Percentiles rank a stretch among this genome's conserved stretches.
Conservation (phyloP, 2,113 vertebrate genomes). For the Cisticola juncidis region DNA sequence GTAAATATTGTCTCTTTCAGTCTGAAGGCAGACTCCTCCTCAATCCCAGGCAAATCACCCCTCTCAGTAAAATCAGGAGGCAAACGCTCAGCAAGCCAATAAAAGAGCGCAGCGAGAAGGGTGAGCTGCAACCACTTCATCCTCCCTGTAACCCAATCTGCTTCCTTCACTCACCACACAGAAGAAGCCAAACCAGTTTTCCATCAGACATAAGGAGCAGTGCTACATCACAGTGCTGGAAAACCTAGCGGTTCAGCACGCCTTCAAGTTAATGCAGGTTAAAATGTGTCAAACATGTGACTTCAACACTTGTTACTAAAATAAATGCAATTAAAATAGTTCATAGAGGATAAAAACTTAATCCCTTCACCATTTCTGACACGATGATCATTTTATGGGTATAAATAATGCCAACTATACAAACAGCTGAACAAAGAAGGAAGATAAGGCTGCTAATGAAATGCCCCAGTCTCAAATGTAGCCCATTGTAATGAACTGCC, state of each 20-base stretch:
- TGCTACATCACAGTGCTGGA: not conserved
- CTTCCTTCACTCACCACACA: not conserved
- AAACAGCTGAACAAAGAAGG: not conserved
- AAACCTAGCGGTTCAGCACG: not conserved
- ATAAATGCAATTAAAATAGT: not conserved
- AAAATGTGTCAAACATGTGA: not conserved
- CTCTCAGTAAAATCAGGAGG: not conserved
- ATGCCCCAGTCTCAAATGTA: not conserved
- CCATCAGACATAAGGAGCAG: not conserved
- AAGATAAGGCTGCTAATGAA: constrained; percentile 9
- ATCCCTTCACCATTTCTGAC: not conserved
- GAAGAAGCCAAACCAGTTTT: not conserved
- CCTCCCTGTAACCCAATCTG: not conserved
- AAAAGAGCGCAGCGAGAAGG: not conserved
- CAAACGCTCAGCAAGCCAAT: not conserved
- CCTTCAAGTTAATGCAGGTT: not conserved
- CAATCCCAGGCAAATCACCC: not conserved
- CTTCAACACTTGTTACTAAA: not conserved
- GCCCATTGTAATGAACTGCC: not conserved
- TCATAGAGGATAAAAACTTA: not conserved
- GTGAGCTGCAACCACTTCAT: not conserved
- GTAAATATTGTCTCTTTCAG: not conserved
- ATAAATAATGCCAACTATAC: not conserved
- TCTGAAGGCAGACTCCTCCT: not conserved
- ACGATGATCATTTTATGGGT: not conserved